Conservation (phyloP, 2,113 vertebrate genomes). For the Etheostoma spectabile region DNA sequence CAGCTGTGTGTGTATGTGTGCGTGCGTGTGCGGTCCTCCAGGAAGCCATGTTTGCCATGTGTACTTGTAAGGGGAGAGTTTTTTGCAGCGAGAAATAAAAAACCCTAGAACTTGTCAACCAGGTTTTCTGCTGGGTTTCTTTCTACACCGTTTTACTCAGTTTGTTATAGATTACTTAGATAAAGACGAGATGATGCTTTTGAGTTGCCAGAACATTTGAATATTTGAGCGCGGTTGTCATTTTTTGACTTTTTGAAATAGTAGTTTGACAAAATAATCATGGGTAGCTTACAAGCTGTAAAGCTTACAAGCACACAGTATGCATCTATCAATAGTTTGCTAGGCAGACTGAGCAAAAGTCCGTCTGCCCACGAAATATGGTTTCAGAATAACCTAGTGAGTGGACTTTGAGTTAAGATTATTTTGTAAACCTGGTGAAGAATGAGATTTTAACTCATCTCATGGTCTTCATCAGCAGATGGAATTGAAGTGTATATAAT, state of each 20-base stretch:
- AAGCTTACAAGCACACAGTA: not conserved
- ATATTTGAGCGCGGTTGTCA: not conserved
- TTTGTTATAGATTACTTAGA: constrained; percentile 21
- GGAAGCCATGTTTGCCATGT: constrained; percentile 70
- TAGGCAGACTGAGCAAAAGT: not conserved
- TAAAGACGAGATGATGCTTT: constrained; percentile 1
- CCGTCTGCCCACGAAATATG: not conserved
- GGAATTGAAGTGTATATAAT: not conserved
- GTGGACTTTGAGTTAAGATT: not conserved
- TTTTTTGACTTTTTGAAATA: constrained; percentile 25
- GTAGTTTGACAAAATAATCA: not conserved
- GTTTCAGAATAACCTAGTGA: not conserved
- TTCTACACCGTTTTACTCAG: constrained; percentile 23
- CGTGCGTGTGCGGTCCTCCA: constrained; percentile 34
- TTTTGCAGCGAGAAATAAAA: constrained; percentile 56
- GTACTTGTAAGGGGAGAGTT: constrained; percentile 62
- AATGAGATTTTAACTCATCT: not conserved
- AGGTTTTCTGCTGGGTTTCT: constrained; percentile 45
- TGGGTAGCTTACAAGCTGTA: not conserved
- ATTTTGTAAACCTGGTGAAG: not conserved
- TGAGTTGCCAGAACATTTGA: not conserved
- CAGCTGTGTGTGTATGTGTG: not conserved
- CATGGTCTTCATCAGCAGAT: not conserved
- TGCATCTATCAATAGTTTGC: not conserved
- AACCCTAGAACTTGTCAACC: constrained; percentile 55